phyloP scores from a whole-genome alignment of 2,113 vertebrate genomes.

The Malurus melanocephalus region DNA sequence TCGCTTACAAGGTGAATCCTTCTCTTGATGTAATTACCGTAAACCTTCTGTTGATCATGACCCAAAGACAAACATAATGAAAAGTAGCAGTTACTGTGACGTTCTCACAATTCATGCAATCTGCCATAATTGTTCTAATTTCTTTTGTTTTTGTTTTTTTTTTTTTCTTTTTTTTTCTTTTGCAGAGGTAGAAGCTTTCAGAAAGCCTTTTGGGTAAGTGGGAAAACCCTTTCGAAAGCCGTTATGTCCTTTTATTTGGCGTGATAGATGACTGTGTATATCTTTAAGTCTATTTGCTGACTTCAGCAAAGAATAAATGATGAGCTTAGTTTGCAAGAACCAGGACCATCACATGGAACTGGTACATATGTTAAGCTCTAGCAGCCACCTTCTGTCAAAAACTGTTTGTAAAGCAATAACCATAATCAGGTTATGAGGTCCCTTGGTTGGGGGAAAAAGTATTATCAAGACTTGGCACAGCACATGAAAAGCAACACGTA shows the following conservation, averaged over 20 bases:
- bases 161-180: conserved; percentile 70
- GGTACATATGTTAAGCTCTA: conserved; percentile 83
- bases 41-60: conserved; percentile 85
- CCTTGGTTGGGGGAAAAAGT: conserved; percentile 88
- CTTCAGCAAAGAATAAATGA: conserved; percentile 90
- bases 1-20: conserved; percentile 86
- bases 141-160: conserved; percentile 72
- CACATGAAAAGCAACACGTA: conserved; percentile 88
- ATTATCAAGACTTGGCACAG: conserved; percentile 89
- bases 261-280: conserved; percentile 93
- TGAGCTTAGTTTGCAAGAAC: conserved; percentile 91
- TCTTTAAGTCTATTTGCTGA: conserved; percentile 95
- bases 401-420: conserved; percentile 92
- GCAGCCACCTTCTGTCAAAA: conserved; percentile 87
- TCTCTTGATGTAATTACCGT: conserved; percentile 80
- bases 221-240: conserved; percentile 95
- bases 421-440: conserved; percentile 89
- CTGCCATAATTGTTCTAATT: conserved; percentile 92
- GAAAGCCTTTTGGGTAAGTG: conserved; percentile 97
- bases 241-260: conserved; percentile 96
- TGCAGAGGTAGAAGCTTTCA: conserved; percentile 99
- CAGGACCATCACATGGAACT: conserved; percentile 81
- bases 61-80: conserved; percentile 89
- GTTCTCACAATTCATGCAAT: conserved; percentile 93
- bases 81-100: conserved; percentile 90